Conservation (phyloP, 2,113 vertebrate species). For the Rhynchopsitta pachyrhyncha region DNA sequence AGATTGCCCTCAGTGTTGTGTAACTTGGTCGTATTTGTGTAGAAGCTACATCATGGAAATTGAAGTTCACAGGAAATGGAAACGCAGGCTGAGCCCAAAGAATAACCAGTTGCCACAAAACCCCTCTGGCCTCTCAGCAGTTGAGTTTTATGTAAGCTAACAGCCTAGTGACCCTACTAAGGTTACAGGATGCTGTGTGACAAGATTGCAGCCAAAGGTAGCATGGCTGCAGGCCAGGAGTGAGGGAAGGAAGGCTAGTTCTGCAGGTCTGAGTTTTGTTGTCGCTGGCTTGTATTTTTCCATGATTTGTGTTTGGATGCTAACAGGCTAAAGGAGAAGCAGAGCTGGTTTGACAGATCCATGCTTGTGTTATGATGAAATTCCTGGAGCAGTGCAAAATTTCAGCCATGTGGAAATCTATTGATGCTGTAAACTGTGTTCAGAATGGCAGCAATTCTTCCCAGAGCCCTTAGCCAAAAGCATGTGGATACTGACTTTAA, state of each 20-base stretch:
- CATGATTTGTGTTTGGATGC: background rate
- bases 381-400: slow-evolving; percentile 3
- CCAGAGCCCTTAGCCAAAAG: background rate
- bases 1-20: background rate
- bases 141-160: background rate
- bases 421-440: background rate
- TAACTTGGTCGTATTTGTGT: background rate
- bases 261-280: background rate
- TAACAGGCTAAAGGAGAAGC: background rate
- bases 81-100: background rate
- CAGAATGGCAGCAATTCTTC: background rate
- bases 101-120: background rate
- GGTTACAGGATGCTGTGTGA: background rate
- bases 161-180: background rate
- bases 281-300: background rate
- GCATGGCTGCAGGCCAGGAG: background rate
- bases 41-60: background rate
- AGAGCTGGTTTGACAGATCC: slow-evolving; percentile 9
- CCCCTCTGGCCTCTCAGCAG: background rate
- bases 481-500: background rate
- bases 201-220: background rate
- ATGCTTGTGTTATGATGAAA: background rate
- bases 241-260: background rate
- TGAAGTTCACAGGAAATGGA: background rate
- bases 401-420: background rate